Percentiles rank a stretch among this genome's conserved stretches.
These are phyloP conservation scores for Mesochorus sp. DNA, from an alignment of 2,888 invertebrate species.

Conservation along the genomic window DNA sequence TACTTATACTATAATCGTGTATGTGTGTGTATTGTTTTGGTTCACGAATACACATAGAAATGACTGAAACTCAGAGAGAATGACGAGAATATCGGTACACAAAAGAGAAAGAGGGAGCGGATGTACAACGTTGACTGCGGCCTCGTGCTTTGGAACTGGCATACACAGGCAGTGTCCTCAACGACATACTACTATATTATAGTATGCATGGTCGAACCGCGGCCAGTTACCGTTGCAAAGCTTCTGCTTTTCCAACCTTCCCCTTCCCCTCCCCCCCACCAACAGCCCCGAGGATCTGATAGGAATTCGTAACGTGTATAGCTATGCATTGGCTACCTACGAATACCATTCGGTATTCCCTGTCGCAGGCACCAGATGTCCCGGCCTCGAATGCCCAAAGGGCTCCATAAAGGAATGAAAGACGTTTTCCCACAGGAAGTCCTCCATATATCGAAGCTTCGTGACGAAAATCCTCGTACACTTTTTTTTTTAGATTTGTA, in stretches of 20 bases:
- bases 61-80: conserved; percentile 17
- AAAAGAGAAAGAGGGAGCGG: neutral
- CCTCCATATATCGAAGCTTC: no score
- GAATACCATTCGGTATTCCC: conserved; percentile 3
- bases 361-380: conserved; percentile 45
- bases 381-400: neutral
- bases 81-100: conserved; percentile 11
- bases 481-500: no score
- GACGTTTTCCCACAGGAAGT: neutral
- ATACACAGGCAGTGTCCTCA: conserved; percentile 24
- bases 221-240: neutral
- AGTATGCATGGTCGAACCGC: neutral
- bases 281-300: conserved; percentile 2
- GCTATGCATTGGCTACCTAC: conserved; percentile 1
- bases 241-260: neutral
- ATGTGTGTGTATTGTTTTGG: neutral
- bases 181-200: conserved; percentile 4
- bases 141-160: conserved; percentile 12
- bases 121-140: neutral
- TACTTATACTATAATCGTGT: neutral
- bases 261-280: no score
- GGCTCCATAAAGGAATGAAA: neutral
- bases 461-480: no score
- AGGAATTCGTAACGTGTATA: neutral
- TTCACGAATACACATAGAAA: neutral